Percentiles rank a stretch among this genome's conserved stretches.
Evolutionary conservation across 2,888 invertebrate species (phyloP).

Genomic region (Lymantria monacha): DNA sequence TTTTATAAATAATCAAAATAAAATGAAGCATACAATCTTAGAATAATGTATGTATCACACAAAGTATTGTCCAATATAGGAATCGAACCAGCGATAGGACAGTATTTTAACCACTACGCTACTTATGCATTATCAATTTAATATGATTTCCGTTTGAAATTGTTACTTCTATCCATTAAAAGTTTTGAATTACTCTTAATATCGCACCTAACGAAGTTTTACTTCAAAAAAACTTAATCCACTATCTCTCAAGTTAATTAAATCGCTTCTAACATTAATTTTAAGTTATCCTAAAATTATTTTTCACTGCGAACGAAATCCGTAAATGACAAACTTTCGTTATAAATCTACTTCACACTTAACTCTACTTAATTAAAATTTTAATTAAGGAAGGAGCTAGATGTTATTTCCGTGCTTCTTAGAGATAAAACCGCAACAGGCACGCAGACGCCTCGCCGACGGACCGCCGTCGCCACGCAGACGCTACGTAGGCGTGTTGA

Average conservation of each 20-base stretch:
- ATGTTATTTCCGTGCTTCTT: conserved; percentile 19
- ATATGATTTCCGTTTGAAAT: too few species aligned
- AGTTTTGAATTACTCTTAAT: too few species aligned
- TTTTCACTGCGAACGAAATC: conserved; percentile 10
- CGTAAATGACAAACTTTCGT: conserved; percentile 21
- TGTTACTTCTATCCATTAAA: too few species aligned
- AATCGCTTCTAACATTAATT: conserved; percentile 13
- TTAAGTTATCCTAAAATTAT: conserved; percentile 5
- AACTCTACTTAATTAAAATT: conserved; percentile 26
- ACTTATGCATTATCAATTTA: too few species aligned
- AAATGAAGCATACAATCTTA: too few species aligned
- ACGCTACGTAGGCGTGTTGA: conserved; percentile 14
- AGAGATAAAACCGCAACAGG: conserved; percentile 11
- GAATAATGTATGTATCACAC: too few species aligned
- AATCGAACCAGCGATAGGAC: too few species aligned
- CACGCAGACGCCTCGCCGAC: conserved; percentile 6
- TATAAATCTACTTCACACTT: conserved; percentile 16
- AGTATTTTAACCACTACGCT: too few species aligned
- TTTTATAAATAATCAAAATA: too few species aligned
- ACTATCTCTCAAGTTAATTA: conserved; percentile 13
- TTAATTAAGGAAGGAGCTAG: conserved; percentile 18
- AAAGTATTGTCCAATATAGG: too few species aligned
- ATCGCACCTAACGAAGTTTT: too few species aligned
- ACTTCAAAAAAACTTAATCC: neutral
- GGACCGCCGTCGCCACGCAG: conserved; percentile 4